phyloP scores from a whole-genome alignment of 1,140 invertebrate genomes.

The Trachymyrmex cornetzi region DNA sequence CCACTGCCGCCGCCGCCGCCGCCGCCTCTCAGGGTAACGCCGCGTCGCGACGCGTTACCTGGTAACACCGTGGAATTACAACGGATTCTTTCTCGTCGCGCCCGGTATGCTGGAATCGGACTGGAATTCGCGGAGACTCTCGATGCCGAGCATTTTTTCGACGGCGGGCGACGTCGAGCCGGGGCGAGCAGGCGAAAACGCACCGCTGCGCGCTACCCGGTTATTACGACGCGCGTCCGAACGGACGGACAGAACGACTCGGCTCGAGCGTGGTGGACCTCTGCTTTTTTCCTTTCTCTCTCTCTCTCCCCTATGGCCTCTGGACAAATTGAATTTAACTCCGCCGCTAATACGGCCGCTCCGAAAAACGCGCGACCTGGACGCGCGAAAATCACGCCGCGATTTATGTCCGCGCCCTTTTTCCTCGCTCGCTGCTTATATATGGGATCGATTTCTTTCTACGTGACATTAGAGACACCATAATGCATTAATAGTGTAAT shows the following conservation, averaged over 20 bases:
- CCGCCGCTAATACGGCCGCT: constrained; percentile 63
- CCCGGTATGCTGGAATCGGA: constrained; percentile 70
- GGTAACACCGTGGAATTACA: constrained; percentile 71
- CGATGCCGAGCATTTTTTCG: constrained; percentile 62
- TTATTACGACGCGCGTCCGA: constrained; percentile 49
- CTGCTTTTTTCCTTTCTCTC: not conserved
- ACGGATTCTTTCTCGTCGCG: constrained; percentile 64
- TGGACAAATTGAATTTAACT: constrained; percentile 75
- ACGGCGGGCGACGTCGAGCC: constrained; percentile 12
- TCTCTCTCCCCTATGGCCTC: not conserved
- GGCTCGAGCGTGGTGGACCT: not conserved
- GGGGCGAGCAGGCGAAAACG: constrained; percentile 10
- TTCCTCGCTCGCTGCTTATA: not conserved
- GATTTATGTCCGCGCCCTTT: constrained; percentile 62
- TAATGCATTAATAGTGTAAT: not conserved
- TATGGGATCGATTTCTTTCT: not conserved
- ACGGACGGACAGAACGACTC: constrained; percentile 36
- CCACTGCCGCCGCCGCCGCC: not conserved
- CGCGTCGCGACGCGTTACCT: constrained; percentile 55
- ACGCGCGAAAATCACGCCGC: constrained; percentile 69
- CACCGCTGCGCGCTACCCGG: not conserved
- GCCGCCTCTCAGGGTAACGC: not conserved
- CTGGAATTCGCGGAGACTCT: constrained; percentile 65
- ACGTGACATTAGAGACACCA: not conserved
- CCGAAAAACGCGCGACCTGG: constrained; percentile 63